Evolutionary conservation across 2,888 invertebrate genomes (phyloP).

Genomic region (Romanomermis culicivorax): DNA sequence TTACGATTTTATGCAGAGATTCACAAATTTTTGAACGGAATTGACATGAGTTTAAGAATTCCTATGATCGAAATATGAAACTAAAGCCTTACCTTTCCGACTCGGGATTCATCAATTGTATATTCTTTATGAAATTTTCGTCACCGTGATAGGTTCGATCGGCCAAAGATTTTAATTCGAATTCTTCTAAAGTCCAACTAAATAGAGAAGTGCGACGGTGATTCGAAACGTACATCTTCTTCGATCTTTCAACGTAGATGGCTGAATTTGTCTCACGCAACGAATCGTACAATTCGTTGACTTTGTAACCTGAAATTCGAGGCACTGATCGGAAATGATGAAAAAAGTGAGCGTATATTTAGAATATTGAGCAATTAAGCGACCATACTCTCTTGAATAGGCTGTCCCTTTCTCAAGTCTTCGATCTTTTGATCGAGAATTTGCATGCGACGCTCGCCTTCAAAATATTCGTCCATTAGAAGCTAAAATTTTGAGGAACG

Average conservation of each 20-base stretch:
- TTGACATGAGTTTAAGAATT: too few relatives aligned
- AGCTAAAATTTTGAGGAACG: constrained; percentile 32
- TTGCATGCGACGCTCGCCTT: constrained; percentile 64
- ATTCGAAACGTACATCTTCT: constrained; percentile 45
- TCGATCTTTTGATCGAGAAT: constrained; percentile 66
- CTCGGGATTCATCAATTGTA: constrained; percentile 62
- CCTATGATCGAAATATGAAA: too few relatives aligned
- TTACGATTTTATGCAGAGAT: too few relatives aligned
- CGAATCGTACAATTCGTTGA: constrained; percentile 63
- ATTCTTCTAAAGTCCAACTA: constrained; percentile 57
- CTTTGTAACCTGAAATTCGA: constrained; percentile 31
- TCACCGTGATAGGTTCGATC: constrained; percentile 66
- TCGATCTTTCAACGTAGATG: constrained; percentile 71
- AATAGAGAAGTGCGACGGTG: constrained; percentile 54
- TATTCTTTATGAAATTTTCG: constrained; percentile 46
- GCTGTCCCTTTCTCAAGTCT: constrained; percentile 56
- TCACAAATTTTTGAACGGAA: too few relatives aligned
- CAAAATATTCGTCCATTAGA: constrained; percentile 78
- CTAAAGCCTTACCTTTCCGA: constrained; percentile 1
- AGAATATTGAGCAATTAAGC: background rate
- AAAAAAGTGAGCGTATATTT: background rate
- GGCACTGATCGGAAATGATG: constrained; percentile 1
- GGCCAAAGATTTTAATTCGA: constrained; percentile 54
- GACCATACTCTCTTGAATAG: constrained; percentile 33
- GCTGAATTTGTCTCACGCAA: constrained; percentile 73